A percentile compares a stretch with the other conserved stretches of the same genome.
phyloP scores from a whole-genome alignment of 2,888 invertebrate species.

The Hirtodrosophila duncani region DNA sequence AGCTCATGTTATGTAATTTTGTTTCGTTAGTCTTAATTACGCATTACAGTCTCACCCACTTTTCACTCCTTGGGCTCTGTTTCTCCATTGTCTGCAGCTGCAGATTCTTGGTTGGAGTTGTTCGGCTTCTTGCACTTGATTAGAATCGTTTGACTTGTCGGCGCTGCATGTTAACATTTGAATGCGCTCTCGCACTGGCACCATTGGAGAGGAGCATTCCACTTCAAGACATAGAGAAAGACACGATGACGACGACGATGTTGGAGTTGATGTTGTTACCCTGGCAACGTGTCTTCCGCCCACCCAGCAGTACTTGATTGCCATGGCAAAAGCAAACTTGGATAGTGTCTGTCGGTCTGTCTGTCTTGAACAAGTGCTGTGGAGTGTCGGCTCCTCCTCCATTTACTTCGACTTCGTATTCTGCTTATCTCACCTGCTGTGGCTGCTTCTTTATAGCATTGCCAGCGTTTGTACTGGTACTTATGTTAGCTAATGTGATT shows the following conservation, averaged over 20 bases:
- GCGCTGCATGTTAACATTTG: slow-evolving; percentile 16
- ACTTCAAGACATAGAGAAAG: too few relatives aligned
- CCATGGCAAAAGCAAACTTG: too few relatives aligned
- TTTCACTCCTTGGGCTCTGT: background rate
- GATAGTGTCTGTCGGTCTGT: background rate
- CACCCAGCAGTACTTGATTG: slow-evolving; percentile 16
- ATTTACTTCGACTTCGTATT: background rate
- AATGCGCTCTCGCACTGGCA: background rate
- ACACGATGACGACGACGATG: too few relatives aligned
- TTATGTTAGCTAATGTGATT: slow-evolving; percentile 61
- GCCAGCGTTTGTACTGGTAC: slow-evolving; percentile 23
- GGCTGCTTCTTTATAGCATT: background rate
- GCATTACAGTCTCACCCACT: too few relatives aligned
- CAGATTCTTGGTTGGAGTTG: background rate
- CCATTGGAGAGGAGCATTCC: slow-evolving; percentile 2
- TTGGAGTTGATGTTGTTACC: too few relatives aligned
- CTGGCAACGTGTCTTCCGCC: slow-evolving; percentile 11
- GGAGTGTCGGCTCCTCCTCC: slow-evolving; percentile 31
- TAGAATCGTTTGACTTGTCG: slow-evolving; percentile 29
- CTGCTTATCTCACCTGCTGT: background rate
- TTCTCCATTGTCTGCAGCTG: background rate
- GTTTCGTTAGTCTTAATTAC: too few relatives aligned
- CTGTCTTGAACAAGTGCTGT: slow-evolving; percentile 29
- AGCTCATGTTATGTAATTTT: too few relatives aligned
- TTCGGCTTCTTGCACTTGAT: slow-evolving; percentile 9